phyloP scores from a whole-genome alignment of 2,888 invertebrate genomes.

The Phymatocera aterrima region DNA sequence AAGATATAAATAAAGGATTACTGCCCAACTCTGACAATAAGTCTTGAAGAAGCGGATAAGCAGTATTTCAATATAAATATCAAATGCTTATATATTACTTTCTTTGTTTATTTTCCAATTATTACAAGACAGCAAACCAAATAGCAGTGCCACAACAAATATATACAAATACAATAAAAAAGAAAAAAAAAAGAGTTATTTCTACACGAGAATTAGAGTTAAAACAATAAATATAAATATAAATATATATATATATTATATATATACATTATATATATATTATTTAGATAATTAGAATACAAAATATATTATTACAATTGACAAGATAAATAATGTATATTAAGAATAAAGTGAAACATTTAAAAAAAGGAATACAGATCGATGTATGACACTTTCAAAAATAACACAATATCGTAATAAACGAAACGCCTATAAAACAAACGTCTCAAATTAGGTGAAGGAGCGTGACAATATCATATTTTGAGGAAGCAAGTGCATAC shows the following conservation, averaged over 20 bases:
- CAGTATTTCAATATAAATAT: not conserved
- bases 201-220: slow-evolving; percentile 67
- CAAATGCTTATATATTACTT: not conserved
- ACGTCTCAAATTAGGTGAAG: not conserved
- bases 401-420: not conserved
- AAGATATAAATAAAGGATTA: not conserved
- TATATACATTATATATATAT: slow-evolving; percentile 62
- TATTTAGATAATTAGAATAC: slow-evolving; percentile 70
- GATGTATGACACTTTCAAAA: slow-evolving; percentile 61
- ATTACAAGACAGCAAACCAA: slow-evolving; percentile 31
- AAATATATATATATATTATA: slow-evolving; percentile 70
- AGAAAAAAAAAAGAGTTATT: slow-evolving; percentile 61
- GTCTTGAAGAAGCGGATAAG: no score
- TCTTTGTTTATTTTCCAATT: not conserved
- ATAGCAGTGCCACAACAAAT: slow-evolving; percentile 51
- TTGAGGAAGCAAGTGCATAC: not conserved
- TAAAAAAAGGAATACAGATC: slow-evolving; percentile 56
- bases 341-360: slow-evolving; percentile 43
- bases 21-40: not conserved
- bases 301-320: slow-evolving; percentile 58
- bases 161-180: slow-evolving; percentile 64
- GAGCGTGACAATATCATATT: not conserved
- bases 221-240: slow-evolving; percentile 63
- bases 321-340: slow-evolving; percentile 50
- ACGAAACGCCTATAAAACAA: not conserved